phyloP scores from a whole-genome alignment of 2,888 invertebrate genomes.

The Ptilodon capucinus region DNA sequence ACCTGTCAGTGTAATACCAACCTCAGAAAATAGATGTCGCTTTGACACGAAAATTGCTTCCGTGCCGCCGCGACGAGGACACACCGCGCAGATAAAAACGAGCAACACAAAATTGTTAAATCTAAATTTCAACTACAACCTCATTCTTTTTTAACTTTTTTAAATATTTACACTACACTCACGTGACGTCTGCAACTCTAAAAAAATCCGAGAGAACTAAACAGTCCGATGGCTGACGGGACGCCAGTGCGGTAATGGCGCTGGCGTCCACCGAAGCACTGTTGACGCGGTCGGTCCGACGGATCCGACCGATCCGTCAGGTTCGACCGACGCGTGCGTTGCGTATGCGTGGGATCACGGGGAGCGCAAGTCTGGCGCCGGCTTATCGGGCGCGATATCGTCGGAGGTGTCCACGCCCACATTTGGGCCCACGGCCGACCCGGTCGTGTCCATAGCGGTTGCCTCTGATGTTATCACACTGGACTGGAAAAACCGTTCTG shows the following conservation, averaged over 20 bases:
- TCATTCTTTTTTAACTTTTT: conserved; percentile 36
- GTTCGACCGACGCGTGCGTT: conserved; percentile 19
- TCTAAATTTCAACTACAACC: conserved; percentile 60
- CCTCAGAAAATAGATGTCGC: conserved; percentile 38
- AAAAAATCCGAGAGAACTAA: conserved; percentile 32
- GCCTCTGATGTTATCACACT: conserved; percentile 82
- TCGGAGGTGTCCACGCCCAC: conserved; percentile 60
- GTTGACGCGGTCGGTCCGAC: conserved; percentile 13
- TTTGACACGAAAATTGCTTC: conserved; percentile 10
- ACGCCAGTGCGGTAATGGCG: conserved; percentile 76
- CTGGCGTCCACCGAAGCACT: conserved; percentile 72
- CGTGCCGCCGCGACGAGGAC: conserved; percentile 49
- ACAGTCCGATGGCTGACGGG: conserved; percentile 69
- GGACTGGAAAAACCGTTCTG: conserved; percentile 86
- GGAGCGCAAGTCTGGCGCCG: conserved; percentile 71
- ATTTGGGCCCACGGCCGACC: conserved; percentile 50
- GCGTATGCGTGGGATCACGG: conserved; percentile 49
- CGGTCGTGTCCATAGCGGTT: conserved; percentile 79
- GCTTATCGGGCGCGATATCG: conserved; percentile 73
- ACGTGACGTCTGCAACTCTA: conserved; percentile 10
- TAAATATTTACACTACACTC: conserved; percentile 59
- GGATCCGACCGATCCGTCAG: conserved; percentile 9
- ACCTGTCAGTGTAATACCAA: conserved; percentile 11
- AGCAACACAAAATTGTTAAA: conserved; percentile 44
- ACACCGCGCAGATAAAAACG: conserved; percentile 43